A percentile compares a stretch with the other conserved stretches of the same genome.
Conservation (phyloP, 2,888 invertebrate genomes). For the Ophraella communa region DNA sequence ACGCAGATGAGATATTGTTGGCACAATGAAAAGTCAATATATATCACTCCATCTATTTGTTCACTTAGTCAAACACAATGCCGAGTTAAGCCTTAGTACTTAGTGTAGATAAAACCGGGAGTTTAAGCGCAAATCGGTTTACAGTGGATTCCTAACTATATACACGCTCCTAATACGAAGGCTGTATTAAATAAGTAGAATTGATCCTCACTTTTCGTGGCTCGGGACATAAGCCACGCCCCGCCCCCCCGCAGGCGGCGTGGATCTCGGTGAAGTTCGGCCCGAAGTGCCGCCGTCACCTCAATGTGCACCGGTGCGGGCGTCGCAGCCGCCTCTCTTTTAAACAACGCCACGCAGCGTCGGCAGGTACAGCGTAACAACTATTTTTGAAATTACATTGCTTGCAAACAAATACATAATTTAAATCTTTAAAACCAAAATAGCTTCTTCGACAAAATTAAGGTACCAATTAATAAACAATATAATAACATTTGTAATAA, state of each 20-base stretch:
- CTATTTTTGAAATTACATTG: too few relatives aligned
- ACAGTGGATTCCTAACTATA: conserved; percentile 63
- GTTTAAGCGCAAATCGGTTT: conserved; percentile 63
- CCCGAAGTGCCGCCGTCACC: conserved; percentile 36
- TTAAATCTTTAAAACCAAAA: too few relatives aligned
- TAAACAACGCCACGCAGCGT: conserved; percentile 22
- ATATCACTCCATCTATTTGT: conserved; percentile 62
- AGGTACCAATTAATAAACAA: too few relatives aligned
- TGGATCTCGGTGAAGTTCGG: conserved; percentile 44
- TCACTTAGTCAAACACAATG: conserved; percentile 62
- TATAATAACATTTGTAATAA: too few relatives aligned
- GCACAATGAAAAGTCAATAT: conserved; percentile 56
- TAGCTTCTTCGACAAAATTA: too few relatives aligned
- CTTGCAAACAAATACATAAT: too few relatives aligned
- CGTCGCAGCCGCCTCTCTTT: conserved; percentile 38
- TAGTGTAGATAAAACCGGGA: conserved; percentile 62
- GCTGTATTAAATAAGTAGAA: conserved; percentile 63
- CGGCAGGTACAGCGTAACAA: conserved; percentile 3
- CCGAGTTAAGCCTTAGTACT: conserved; percentile 61
- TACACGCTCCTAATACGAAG: conserved; percentile 62
- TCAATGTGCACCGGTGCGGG: conserved; percentile 41
- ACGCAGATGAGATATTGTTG: conserved; percentile 42
- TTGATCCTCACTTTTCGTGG: conserved; percentile 63
- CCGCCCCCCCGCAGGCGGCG: conserved; percentile 35
- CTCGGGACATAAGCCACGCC: conserved; percentile 50